These are phyloP conservation scores for Acleris sparsana DNA, from an alignment of 2,888 invertebrate genomes.

Conservation along the genomic window DNA sequence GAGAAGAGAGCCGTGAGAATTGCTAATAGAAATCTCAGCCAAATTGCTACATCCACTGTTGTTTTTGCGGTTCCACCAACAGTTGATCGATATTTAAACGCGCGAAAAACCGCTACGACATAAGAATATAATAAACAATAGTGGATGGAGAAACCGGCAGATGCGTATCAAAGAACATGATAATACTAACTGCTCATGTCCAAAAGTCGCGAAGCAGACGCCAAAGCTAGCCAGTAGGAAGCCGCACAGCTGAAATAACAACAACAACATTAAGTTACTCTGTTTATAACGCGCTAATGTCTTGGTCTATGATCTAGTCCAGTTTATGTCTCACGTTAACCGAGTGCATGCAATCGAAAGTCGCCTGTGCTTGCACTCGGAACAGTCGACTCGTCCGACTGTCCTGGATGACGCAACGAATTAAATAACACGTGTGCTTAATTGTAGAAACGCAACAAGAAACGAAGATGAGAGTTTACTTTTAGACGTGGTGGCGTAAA, in stretches of 20 bases:
- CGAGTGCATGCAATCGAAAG: constrained; percentile 50
- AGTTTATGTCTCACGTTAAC: constrained; percentile 14
- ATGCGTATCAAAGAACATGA: constrained; percentile 45
- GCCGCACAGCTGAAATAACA: constrained; percentile 77
- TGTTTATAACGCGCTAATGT: background rate
- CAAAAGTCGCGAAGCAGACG: constrained; percentile 79
- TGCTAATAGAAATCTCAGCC: constrained; percentile 69
- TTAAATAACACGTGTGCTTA: constrained; percentile 12
- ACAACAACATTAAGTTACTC: constrained; percentile 36
- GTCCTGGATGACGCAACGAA: constrained; percentile 30
- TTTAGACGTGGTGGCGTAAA: constrained; percentile 8
- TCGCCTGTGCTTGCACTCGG: constrained; percentile 39
- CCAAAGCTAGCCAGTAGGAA: constrained; percentile 74
- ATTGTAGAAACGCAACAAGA: constrained; percentile 9
- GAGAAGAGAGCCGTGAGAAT: constrained; percentile 74
- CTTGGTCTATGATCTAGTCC: background rate
- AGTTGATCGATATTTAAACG: constrained; percentile 48
- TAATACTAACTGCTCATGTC: constrained; percentile 80
- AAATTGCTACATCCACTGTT: constrained; percentile 63
- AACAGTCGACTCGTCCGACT: constrained; percentile 8
- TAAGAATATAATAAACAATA: constrained; percentile 41
- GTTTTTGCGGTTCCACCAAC: constrained; percentile 63
- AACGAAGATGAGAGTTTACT: constrained; percentile 22
- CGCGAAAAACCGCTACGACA: constrained; percentile 38
- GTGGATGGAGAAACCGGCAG: constrained; percentile 42